Evolutionary conservation across 35 echinoderm and acorn worm genomes (phyloP).

Genomic region (Chiridota heheva): DNA sequence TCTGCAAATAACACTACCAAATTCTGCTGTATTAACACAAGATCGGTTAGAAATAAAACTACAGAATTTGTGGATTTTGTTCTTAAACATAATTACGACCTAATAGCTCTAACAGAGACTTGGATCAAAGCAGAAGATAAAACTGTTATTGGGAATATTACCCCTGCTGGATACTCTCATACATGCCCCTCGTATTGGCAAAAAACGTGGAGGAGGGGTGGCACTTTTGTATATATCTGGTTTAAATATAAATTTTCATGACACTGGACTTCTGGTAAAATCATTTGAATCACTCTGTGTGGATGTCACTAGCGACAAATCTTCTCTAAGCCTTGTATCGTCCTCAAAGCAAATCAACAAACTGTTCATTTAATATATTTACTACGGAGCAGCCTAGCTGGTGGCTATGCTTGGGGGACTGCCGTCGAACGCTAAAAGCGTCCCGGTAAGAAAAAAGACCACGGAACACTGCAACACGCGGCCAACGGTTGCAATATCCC

Average conservation of each 20-base stretch:
- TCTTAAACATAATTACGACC: conserved; percentile 38
- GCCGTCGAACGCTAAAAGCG: no score
- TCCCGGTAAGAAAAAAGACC: no score
- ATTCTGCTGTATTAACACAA: conserved; percentile 38
- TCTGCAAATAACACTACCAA: neutral
- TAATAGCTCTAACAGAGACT: conserved; percentile 58
- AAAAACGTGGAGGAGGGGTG: conserved; percentile 39
- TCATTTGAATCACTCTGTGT: conserved; percentile 25
- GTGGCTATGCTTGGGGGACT: no score
- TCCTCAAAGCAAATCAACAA: conserved; percentile 32
- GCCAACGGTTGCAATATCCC: no score
- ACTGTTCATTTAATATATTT: conserved; percentile 21
- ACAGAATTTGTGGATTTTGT: conserved; percentile 61
- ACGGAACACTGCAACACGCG: no score
- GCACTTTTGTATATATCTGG: conserved; percentile 28
- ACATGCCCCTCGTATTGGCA: conserved; percentile 32
- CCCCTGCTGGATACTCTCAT: conserved; percentile 26
- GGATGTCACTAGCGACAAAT: neutral
- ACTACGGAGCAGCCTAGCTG: no score
- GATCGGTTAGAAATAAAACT: conserved; percentile 55
- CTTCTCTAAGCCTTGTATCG: conserved; percentile 29
- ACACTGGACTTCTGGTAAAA: neutral
- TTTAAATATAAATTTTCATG: conserved; percentile 2
- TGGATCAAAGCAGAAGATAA: conserved; percentile 62
- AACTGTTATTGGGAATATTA: conserved; percentile 15